Percentiles rank a stretch among this genome's conserved stretches.
These are phyloP conservation scores for Polyodon spathula DNA, from an alignment of 2,113 vertebrate species.

Conservation along the genomic window DNA sequence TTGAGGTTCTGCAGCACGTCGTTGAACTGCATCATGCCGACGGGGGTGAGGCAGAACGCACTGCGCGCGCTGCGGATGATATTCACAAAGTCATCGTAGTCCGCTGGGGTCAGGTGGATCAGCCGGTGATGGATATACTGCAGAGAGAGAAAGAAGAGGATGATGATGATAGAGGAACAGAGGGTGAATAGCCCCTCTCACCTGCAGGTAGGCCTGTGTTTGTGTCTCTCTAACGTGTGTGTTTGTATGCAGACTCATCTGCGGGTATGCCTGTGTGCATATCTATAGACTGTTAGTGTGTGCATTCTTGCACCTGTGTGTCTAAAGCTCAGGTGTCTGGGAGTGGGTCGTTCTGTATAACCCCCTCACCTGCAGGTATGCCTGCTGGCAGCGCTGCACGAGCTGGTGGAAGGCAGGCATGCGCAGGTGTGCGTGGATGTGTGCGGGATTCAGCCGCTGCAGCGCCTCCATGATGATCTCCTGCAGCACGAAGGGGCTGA, in stretches of 20 bases:
- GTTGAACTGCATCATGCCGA: constrained; percentile 98
- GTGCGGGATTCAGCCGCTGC: constrained; percentile 90
- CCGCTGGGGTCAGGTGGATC: constrained; percentile 91
- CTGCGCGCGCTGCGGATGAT: constrained; percentile 92
- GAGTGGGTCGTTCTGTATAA: no score
- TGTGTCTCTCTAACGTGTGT: no score
- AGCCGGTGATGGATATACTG: constrained; percentile 95
- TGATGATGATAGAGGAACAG: background rate
- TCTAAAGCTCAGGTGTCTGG: no score
- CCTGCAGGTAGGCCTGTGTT: no score
- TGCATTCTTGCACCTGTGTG: no score
- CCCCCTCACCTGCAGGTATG: constrained; percentile 81
- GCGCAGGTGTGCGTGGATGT: constrained; percentile 90
- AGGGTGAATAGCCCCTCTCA: background rate
- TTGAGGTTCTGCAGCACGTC: constrained; percentile 96
- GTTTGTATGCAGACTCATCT: no score
- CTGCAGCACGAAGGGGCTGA: constrained; percentile 96
- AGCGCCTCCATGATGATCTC: constrained; percentile 98
- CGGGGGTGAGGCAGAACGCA: constrained; percentile 92
- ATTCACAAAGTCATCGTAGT: constrained; percentile 98
- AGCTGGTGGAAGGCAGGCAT: constrained; percentile 95
- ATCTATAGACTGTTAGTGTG: no score
- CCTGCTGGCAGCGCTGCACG: constrained; percentile 95
- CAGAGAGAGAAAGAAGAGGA: constrained; percentile 5
- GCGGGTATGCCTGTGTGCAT: no score